Evolutionary conservation across 2,888 invertebrate genomes (phyloP).

Genomic region (Netelia melanura): DNA sequence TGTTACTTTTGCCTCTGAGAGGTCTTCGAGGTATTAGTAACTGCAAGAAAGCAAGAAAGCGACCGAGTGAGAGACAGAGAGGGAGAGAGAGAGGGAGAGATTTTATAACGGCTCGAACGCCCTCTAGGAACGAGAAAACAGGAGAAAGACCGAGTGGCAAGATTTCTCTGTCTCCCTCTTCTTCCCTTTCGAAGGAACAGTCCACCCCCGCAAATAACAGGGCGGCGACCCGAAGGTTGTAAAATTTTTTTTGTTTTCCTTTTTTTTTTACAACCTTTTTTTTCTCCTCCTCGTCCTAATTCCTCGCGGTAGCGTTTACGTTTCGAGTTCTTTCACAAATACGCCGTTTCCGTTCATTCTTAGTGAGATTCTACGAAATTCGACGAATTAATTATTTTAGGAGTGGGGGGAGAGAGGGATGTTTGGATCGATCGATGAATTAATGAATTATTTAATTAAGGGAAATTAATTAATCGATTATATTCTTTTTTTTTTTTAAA

Average conservation of each 20-base stretch:
- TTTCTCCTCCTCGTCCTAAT: slow-evolving; percentile 34
- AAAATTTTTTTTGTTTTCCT: slow-evolving; percentile 71
- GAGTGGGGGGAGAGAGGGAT: too few relatives aligned
- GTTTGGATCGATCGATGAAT: too few relatives aligned
- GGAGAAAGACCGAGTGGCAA: slow-evolving; percentile 61
- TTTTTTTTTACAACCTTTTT: slow-evolving; percentile 70
- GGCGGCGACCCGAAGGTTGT: slow-evolving; percentile 75
- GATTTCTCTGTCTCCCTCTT: slow-evolving; percentile 25
- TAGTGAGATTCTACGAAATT: not conserved
- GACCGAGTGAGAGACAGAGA: slow-evolving; percentile 44
- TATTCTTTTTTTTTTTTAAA: too few relatives aligned
- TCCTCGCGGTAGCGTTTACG: slow-evolving; percentile 23
- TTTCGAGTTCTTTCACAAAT: not conserved
- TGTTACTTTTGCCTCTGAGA: slow-evolving; percentile 74
- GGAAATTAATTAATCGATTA: too few relatives aligned
- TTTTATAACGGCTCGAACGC: slow-evolving; percentile 21
- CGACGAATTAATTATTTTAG: too few relatives aligned
- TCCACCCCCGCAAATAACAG: slow-evolving; percentile 80
- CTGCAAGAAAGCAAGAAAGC: slow-evolving; percentile 53
- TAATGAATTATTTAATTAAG: too few relatives aligned
- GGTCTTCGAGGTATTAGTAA: slow-evolving; percentile 69
- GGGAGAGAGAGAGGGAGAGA: slow-evolving; percentile 28
- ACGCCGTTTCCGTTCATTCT: not conserved
- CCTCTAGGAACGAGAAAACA: slow-evolving; percentile 66
- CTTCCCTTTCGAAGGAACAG: slow-evolving; percentile 49